Conservation (phyloP, 1,140 invertebrate genomes). For the Cepaea nemoralis region DNA sequence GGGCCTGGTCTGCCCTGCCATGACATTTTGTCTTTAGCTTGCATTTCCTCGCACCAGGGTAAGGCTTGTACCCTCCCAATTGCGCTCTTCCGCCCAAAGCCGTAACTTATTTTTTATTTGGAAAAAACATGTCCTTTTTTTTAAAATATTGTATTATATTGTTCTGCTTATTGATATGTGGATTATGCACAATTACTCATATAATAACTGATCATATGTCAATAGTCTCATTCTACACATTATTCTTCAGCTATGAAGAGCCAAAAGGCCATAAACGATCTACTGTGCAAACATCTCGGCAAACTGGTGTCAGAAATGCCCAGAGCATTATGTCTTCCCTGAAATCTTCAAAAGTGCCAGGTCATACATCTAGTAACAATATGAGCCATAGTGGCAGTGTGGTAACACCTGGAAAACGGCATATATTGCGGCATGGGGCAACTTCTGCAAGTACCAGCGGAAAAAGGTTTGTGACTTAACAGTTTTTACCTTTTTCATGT, state of each 20-base stretch:
- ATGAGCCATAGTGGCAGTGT: slow-evolving; percentile 27
- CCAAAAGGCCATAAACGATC: slow-evolving; percentile 65
- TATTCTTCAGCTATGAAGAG: slow-evolving; percentile 56
- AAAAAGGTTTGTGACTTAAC: slow-evolving; percentile 57
- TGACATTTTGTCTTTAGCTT: too few species aligned
- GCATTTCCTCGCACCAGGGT: too few species aligned
- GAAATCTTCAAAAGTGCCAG: slow-evolving; percentile 65
- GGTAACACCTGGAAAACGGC: slow-evolving; percentile 44
- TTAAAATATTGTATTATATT: too few species aligned
- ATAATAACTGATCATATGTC: too few species aligned
- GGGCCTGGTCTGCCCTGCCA: too few species aligned
- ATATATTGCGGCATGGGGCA: slow-evolving; percentile 41
- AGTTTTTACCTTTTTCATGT: not conserved
- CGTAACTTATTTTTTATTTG: too few species aligned
- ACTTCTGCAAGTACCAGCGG: slow-evolving; percentile 48
- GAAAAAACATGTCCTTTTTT: too few species aligned
- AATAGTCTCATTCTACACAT: not conserved
- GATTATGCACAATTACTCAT: too few species aligned
- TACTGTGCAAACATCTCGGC: slow-evolving; percentile 60
- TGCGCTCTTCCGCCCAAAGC: too few species aligned
- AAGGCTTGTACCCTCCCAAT: too few species aligned
- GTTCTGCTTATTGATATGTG: too few species aligned
- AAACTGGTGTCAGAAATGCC: slow-evolving; percentile 62
- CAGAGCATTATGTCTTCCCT: slow-evolving; percentile 64
- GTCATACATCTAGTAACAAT: slow-evolving; percentile 56